phyloP scores from a whole-genome alignment of 92 coral and sea anemone species.

The Porites lobata region DNA sequence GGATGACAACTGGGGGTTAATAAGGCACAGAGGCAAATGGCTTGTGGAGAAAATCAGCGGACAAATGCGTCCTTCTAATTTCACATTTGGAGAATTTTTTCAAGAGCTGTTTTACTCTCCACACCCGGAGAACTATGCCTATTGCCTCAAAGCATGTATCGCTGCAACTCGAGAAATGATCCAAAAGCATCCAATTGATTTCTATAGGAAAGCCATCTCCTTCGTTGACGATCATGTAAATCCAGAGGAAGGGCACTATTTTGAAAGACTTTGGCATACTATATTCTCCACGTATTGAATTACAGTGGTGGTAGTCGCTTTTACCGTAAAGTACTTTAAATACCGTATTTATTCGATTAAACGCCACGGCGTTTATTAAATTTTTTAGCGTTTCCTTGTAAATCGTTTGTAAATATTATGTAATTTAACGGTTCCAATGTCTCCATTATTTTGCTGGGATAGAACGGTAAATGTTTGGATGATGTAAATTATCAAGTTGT shows the following conservation, averaged over 20 bases:
- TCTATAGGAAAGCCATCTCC: slow-evolving; percentile 56
- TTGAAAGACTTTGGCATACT: slow-evolving; percentile 69
- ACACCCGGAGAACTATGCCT: slow-evolving; percentile 11
- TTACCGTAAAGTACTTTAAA: too few relatives aligned
- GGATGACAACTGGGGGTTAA: slow-evolving; percentile 42
- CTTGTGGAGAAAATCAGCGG: neutral
- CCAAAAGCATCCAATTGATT: slow-evolving; percentile 37
- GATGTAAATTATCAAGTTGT: too few relatives aligned
- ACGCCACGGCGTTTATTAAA: too few relatives aligned
- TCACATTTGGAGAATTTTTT: slow-evolving; percentile 53
- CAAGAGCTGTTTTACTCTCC: slow-evolving; percentile 28
- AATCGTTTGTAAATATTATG: too few relatives aligned
- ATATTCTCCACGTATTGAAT: slow-evolving; percentile 9
- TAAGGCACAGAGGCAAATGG: slow-evolving; percentile 41
- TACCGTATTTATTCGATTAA: too few relatives aligned
- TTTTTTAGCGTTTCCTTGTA: too few relatives aligned
- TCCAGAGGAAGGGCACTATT: slow-evolving; percentile 79
- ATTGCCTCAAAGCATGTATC: slow-evolving; percentile 52
- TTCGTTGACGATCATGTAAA: slow-evolving; percentile 61
- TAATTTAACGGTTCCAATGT: too few relatives aligned
- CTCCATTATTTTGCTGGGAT: too few relatives aligned
- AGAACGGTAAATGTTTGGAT: too few relatives aligned
- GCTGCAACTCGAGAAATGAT: slow-evolving; percentile 61
- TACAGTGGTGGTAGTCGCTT: too few relatives aligned
- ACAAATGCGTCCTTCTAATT: slow-evolving; percentile 53